Evolutionary conservation across 2,888 invertebrate species (phyloP).

Genomic region (Dasysyrphus tricinctus): DNA sequence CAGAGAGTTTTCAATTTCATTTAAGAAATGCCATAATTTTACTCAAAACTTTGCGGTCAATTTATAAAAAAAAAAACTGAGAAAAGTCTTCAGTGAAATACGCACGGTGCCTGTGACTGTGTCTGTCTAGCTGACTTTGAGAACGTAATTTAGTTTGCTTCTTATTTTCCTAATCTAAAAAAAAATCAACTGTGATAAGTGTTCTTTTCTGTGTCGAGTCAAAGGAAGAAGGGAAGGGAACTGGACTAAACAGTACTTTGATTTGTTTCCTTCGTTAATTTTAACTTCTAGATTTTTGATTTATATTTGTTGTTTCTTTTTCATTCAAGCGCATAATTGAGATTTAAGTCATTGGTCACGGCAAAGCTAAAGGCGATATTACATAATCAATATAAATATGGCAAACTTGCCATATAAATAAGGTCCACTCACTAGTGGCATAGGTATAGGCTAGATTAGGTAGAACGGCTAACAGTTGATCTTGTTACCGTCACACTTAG

Average conservation of each 20-base stretch:
- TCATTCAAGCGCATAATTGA: neutral
- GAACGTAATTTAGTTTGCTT: conserved; percentile 11
- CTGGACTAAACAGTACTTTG: neutral
- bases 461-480: no score
- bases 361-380: no score
- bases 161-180: neutral
- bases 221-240: neutral
- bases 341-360: neutral
- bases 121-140: neutral
- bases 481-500: no score
- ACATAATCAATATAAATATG: no score
- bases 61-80: conserved; percentile 8
- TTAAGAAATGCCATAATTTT: conserved; percentile 44
- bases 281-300: neutral
- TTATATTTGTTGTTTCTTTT: neutral
- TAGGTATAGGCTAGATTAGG: no score
- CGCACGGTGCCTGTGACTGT: neutral
- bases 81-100: neutral
- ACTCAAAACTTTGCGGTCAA: conserved; percentile 48
- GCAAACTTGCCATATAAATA: no score
- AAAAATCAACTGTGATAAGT: neutral
- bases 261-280: neutral
- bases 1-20: conserved; percentile 55
- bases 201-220: neutral
- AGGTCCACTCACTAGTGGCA: no score